Percentiles rank a stretch among this genome's conserved stretches.
Evolutionary conservation across 1,140 invertebrate species (phyloP).

Genomic region (Drosophila subpulchrella): DNA sequence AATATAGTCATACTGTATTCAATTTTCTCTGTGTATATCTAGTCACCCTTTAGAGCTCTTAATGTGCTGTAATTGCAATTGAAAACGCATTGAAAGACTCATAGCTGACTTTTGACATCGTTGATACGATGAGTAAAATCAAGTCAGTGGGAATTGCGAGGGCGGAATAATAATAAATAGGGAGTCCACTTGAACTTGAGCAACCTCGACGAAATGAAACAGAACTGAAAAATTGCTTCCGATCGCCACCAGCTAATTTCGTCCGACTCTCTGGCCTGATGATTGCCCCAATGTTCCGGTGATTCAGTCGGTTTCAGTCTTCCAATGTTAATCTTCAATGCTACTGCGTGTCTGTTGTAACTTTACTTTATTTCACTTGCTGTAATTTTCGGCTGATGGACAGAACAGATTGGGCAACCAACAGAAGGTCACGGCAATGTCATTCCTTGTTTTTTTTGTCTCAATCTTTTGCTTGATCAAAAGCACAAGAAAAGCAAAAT

Average conservation of each 20-base stretch:
- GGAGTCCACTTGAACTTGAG: slow-evolving; percentile 50
- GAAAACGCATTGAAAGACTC: slow-evolving; percentile 54
- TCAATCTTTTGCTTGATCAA: slow-evolving; percentile 2
- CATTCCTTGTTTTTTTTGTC: slow-evolving; percentile 33
- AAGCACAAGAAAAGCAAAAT: slow-evolving; percentile 1
- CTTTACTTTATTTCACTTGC: slow-evolving; percentile 29
- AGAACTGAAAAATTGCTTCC: slow-evolving; percentile 20
- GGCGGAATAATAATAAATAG: neutral
- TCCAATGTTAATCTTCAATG: slow-evolving; percentile 5
- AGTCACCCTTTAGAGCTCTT: slow-evolving; percentile 1
- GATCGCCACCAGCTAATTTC: slow-evolving; percentile 32
- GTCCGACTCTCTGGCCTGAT: slow-evolving; percentile 24
- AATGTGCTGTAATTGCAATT: slow-evolving; percentile 65
- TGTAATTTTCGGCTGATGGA: slow-evolving; percentile 19
- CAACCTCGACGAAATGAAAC: slow-evolving; percentile 28
- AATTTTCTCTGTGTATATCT: neutral
- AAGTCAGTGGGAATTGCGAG: neutral
- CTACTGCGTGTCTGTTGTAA: slow-evolving; percentile 39
- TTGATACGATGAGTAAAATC: slow-evolving; percentile 10
- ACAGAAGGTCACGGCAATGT: slow-evolving; percentile 47
- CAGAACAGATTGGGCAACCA: slow-evolving; percentile 16
- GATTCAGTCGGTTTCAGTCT: slow-evolving; percentile 18
- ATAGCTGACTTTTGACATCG: slow-evolving; percentile 69
- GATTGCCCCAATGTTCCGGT: slow-evolving; percentile 28
- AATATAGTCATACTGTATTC: neutral